Evolutionary conservation across 2,888 invertebrate species (phyloP).

Genomic region (Philereme vetulata): DNA sequence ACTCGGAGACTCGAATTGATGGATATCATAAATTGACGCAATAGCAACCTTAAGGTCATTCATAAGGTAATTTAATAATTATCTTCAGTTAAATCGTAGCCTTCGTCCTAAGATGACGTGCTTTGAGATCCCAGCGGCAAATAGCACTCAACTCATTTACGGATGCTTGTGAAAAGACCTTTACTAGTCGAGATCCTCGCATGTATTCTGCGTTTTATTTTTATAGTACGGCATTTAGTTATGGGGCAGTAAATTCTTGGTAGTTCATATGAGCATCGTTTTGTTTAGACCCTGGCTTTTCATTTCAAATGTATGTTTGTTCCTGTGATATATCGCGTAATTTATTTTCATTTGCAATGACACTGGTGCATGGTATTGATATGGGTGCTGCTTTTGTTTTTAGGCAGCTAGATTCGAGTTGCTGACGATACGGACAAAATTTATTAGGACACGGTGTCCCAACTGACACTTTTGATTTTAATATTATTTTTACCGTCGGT

Average conservation of each 20-base stretch:
- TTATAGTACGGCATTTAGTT: constrained; percentile 40
- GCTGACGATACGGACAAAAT: no score
- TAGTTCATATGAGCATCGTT: constrained; percentile 26
- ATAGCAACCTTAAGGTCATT: no score
- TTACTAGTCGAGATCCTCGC: constrained; percentile 38
- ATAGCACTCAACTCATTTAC: constrained; percentile 2
- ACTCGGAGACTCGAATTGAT: no score
- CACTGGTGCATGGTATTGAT: constrained; percentile 4
- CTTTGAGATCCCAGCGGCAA: no score
- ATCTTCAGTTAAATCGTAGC: no score
- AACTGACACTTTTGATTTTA: no score
- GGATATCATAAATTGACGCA: no score
- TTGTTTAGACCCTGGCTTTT: constrained; percentile 27
- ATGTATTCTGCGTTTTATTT: constrained; percentile 54
- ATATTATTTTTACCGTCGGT: no score
- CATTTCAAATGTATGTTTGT: constrained; percentile 19
- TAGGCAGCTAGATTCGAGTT: not conserved
- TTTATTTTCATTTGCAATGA: constrained; percentile 21
- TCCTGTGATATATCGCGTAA: constrained; percentile 16
- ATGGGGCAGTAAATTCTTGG: constrained; percentile 35
- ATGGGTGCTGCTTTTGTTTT: not conserved
- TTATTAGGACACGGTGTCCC: no score
- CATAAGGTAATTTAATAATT: no score
- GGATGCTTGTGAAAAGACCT: constrained; percentile 15
- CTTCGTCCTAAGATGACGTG: no score